Conservation (phyloP, 2,113 vertebrate species). For the Leptobrachium ailaonicum region DNA sequence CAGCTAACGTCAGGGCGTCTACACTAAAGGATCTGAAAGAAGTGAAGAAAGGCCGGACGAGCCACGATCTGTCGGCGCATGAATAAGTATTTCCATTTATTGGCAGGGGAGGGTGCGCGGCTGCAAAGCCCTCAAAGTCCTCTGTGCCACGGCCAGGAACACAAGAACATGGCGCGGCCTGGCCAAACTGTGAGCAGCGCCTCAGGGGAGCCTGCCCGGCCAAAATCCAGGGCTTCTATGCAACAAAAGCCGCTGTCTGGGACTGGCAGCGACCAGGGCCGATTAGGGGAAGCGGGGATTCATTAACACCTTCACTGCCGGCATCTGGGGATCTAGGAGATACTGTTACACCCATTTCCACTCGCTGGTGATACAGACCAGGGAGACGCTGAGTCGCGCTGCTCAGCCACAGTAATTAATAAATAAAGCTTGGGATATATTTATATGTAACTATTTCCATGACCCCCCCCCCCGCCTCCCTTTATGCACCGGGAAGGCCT, state of each 20-base stretch:
- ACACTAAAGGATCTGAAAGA: background rate
- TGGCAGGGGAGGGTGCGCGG: background rate
- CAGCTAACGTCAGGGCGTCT: background rate
- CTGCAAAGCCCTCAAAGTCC: slow-evolving; percentile 10
- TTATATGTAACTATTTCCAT: too few relatives aligned
- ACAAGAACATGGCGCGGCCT: slow-evolving; percentile 1
- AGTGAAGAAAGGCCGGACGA: background rate
- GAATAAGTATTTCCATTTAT: slow-evolving; percentile 28
- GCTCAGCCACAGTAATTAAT: too few relatives aligned
- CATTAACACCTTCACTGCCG: slow-evolving; percentile 11
- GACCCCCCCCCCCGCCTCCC: too few relatives aligned
- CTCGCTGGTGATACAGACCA: too few relatives aligned
- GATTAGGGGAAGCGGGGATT: background rate
- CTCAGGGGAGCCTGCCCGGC: background rate
- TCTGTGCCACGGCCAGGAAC: background rate
- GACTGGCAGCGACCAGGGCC: background rate
- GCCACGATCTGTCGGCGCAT: background rate
- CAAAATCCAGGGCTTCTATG: background rate
- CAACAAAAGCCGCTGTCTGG: background rate
- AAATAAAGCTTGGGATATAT: too few relatives aligned
- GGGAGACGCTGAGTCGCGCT: too few relatives aligned
- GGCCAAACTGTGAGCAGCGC: background rate
- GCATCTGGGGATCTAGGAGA: background rate
- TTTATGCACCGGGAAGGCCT: too few relatives aligned
- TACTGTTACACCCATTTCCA: too few relatives aligned